phyloP scores from a whole-genome alignment of 1,140 invertebrate species.

The Ips typographus region DNA sequence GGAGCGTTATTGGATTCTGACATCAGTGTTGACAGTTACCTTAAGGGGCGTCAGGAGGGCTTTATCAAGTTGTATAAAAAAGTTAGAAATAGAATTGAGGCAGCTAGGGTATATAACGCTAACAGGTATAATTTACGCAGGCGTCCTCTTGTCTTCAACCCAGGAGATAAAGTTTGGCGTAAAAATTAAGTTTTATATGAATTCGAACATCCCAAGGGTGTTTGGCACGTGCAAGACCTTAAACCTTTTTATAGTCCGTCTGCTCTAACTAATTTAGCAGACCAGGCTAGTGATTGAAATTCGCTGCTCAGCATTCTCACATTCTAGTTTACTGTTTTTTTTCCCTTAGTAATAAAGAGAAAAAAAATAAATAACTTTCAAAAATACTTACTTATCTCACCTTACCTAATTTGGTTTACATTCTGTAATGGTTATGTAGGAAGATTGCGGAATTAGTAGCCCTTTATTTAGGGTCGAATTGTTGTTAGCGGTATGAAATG shows the following conservation, averaged over 20 bases:
- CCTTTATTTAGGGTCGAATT: too few species aligned
- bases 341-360: too few species aligned
- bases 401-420: too few species aligned
- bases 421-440: too few species aligned
- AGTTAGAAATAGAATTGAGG: not conserved
- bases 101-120: not conserved
- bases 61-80: constrained; percentile 2
- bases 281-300: too few species aligned
- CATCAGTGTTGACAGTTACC: not conserved
- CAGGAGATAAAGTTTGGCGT: constrained; percentile 26
- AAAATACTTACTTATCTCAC: too few species aligned
- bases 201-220: not conserved
- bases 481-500: too few species aligned
- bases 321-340: too few species aligned
- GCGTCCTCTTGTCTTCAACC: constrained; percentile 13
- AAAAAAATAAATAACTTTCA: too few species aligned
- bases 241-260: not conserved
- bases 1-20: not conserved
- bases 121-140: constrained; percentile 35
- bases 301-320: too few species aligned
- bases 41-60: not conserved
- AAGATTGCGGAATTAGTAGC: too few species aligned
- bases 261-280: too few species aligned
- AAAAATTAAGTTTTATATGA: constrained; percentile 9
- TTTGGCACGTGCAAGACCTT: not conserved